A percentile compares a stretch with the other conserved stretches of the same genome.
These are phyloP conservation scores for Macrobrachium nipponense DNA, from an alignment of 1,140 invertebrate genomes.

Conservation along the genomic window DNA sequence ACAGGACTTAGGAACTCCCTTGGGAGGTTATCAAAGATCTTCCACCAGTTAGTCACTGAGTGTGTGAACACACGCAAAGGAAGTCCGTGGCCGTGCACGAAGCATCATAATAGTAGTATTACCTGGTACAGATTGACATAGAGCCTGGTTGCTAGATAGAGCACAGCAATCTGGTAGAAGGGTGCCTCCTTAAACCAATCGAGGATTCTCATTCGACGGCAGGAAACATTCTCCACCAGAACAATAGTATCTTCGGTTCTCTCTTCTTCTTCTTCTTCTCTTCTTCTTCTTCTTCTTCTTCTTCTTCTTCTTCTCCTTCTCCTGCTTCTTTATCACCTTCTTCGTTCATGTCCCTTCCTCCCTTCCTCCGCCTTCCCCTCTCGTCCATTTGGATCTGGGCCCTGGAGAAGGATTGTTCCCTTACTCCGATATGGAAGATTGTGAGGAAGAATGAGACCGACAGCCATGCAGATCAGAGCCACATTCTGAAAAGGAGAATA, in stretches of 20 bases:
- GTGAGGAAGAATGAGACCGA: conserved; percentile 79
- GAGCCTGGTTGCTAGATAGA: too few species aligned
- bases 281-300: too few species aligned
- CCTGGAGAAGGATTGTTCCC: conserved; percentile 65
- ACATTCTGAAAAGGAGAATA: conserved; percentile 74
- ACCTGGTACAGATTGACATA: too few species aligned
- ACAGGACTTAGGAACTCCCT: too few species aligned
- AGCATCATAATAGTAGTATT: not conserved
- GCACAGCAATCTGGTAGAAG: too few species aligned
- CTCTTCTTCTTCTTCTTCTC: too few species aligned
- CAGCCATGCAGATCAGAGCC: conserved; percentile 77
- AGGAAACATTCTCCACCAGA: not conserved
- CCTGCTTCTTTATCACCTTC: conserved; percentile 4
- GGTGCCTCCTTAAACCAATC: too few species aligned
- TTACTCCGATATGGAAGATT: conserved; percentile 81
- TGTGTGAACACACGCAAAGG: too few species aligned
- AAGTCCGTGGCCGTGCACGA: too few species aligned
- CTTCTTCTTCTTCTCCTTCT: not conserved
- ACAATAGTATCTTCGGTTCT: not conserved
- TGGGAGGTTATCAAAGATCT: too few species aligned
- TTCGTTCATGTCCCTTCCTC: not conserved
- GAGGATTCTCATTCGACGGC: not conserved
- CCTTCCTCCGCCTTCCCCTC: not conserved
- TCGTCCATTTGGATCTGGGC: too few species aligned
- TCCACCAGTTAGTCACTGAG: too few species aligned